These are phyloP conservation scores for Pandemis heparana DNA, from an alignment of 2,888 invertebrate species.

Conservation along the genomic window DNA sequence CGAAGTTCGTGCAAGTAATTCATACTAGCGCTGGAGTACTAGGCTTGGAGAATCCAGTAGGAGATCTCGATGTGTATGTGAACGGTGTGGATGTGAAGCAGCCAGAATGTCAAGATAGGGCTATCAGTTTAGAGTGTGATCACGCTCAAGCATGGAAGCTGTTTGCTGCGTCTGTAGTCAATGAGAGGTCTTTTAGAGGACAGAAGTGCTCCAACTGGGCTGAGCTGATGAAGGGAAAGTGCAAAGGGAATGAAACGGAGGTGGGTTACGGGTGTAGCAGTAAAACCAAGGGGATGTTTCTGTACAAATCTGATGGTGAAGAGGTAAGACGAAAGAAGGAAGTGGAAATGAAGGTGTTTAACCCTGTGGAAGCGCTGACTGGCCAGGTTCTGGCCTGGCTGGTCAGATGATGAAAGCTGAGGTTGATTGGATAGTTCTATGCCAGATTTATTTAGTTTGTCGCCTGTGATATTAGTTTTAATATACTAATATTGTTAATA, in stretches of 20 bases:
- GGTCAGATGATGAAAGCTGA: background rate
- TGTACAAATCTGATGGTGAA: slow-evolving; percentile 60
- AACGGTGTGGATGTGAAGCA: slow-evolving; percentile 71
- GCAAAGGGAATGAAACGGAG: slow-evolving; percentile 59
- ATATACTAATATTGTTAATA: slow-evolving; percentile 21
- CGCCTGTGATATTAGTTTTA: slow-evolving; percentile 59
- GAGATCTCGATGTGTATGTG: slow-evolving; percentile 75
- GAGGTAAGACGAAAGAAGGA: slow-evolving; percentile 45
- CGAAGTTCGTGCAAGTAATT: slow-evolving; percentile 72
- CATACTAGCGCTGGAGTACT: slow-evolving; percentile 74
- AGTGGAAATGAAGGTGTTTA: slow-evolving; percentile 53
- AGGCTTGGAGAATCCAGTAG: slow-evolving; percentile 68
- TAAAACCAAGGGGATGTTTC: slow-evolving; percentile 61
- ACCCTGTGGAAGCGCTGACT: slow-evolving; percentile 58
- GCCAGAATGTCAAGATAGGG: slow-evolving; percentile 66
- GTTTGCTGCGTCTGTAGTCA: slow-evolving; percentile 62
- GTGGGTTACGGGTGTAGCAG: slow-evolving; percentile 64
- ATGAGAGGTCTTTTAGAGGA: slow-evolving; percentile 56
- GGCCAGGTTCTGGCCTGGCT: slow-evolving; percentile 29
- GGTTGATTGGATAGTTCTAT: background rate
- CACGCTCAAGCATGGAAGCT: slow-evolving; percentile 74
- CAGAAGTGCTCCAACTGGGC: slow-evolving; percentile 63
- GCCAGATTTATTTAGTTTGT: slow-evolving; percentile 33
- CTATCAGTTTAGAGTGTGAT: slow-evolving; percentile 71
- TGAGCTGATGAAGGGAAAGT: slow-evolving; percentile 58